These are phyloP conservation scores for Aphyosemion australe DNA, from an alignment of 2,113 vertebrate genomes.

Conservation along the genomic window DNA sequence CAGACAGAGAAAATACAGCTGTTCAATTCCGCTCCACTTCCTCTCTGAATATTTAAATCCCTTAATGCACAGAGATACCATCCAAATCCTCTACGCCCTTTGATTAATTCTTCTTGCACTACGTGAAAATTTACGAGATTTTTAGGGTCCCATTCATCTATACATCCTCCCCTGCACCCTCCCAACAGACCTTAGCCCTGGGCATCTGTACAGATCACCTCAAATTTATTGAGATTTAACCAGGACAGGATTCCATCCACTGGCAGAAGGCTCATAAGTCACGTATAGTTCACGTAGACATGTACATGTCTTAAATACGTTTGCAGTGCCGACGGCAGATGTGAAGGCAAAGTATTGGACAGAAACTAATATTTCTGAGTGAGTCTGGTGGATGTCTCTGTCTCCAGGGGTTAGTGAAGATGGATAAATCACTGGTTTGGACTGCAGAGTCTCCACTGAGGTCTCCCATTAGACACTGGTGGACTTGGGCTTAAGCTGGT, in stretches of 20 bases:
- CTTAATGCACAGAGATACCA: slow-evolving; percentile 47
- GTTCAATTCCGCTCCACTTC: slow-evolving; percentile 46
- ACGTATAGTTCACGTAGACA: slow-evolving; percentile 17
- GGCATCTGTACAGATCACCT: slow-evolving; percentile 21
- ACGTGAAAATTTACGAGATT: slow-evolving; percentile 21
- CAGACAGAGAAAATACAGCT: slow-evolving; percentile 42
- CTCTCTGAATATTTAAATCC: slow-evolving; percentile 60
- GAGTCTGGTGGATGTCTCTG: slow-evolving; percentile 33
- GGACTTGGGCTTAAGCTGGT: not conserved
- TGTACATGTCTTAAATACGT: slow-evolving; percentile 39
- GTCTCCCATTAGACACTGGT: slow-evolving; percentile 9
- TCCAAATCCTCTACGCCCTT: slow-evolving; percentile 3
- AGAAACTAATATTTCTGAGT: slow-evolving; percentile 51
- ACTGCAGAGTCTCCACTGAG: slow-evolving; percentile 10
- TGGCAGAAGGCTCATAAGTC: slow-evolving; percentile 47
- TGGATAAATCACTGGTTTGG: slow-evolving; percentile 37
- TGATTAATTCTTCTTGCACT: slow-evolving; percentile 11
- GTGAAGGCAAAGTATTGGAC: slow-evolving; percentile 2
- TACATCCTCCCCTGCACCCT: not conserved
- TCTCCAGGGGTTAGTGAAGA: slow-evolving; percentile 20
- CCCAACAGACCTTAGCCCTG: not conserved
- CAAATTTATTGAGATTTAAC: slow-evolving; percentile 45
- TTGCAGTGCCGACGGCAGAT: slow-evolving; percentile 1
- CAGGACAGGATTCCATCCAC: slow-evolving; percentile 8
- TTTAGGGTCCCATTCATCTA: not conserved